These are phyloP conservation scores for Mirounga angustirostris DNA, from an alignment of 2,113 vertebrate species.

Conservation along the genomic window DNA sequence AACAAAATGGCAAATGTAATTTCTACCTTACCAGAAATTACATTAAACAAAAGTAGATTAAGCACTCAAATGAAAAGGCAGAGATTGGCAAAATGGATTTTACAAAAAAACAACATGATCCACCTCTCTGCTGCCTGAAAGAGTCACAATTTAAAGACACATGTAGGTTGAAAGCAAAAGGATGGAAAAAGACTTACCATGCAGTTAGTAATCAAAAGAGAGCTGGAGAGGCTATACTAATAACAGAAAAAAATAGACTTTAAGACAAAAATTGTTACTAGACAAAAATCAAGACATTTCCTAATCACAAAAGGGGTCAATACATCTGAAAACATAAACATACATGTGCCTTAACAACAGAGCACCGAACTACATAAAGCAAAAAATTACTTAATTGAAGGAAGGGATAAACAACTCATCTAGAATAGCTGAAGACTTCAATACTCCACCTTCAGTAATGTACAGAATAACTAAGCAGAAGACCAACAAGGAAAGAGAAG, in stretches of 20 bases:
- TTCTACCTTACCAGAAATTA: neutral
- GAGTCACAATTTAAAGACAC: conserved; percentile 10
- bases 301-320: conserved; percentile 4
- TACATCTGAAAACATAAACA: neutral
- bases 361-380: neutral
- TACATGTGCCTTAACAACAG: neutral
- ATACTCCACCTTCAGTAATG: neutral
- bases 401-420: neutral
- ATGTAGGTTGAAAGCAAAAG: conserved; percentile 2
- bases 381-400: conserved; percentile 6
- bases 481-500: neutral
- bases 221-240: neutral
- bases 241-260: conserved; percentile 25
- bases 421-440: neutral
- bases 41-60: neutral
- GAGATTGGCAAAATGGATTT: neutral
- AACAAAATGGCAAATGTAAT: neutral
- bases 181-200: neutral
- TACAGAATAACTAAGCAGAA: conserved; percentile 20
- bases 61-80: conserved; percentile 23
- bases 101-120: neutral
- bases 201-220: conserved; percentile 8
- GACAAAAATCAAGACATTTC: conserved; percentile 23
- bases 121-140: neutral
- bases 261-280: conserved; percentile 13